Evolutionary conservation across 2,888 invertebrate species (phyloP).

Genomic region (Epirrhoe alternata): DNA sequence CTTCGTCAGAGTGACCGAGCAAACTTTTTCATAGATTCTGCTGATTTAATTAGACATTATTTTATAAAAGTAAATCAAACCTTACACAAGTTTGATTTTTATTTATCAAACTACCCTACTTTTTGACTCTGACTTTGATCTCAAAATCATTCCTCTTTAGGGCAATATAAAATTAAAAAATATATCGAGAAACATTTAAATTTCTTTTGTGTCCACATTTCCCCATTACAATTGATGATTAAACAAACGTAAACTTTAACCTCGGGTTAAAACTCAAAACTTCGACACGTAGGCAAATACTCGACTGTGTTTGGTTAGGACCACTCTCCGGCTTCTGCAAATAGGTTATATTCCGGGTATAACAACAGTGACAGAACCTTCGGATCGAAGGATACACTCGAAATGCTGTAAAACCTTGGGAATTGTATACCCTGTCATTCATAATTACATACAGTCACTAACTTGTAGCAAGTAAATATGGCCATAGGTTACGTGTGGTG

Average conservation of each 20-base stretch:
- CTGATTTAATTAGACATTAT: no score
- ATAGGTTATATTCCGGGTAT: constrained; percentile 35
- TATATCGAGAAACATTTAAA: background rate
- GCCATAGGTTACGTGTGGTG: no score
- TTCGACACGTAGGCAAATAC: constrained; percentile 48
- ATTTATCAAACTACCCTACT: no score
- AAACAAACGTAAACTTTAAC: constrained; percentile 42
- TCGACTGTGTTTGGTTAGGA: constrained; percentile 60
- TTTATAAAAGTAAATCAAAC: no score
- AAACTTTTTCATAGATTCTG: no score
- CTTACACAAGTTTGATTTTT: no score
- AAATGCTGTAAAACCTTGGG: background rate
- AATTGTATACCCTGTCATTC: background rate
- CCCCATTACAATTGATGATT: constrained; percentile 38
- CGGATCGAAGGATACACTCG: constrained; percentile 11
- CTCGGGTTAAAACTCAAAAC: constrained; percentile 48
- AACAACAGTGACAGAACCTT: constrained; percentile 10
- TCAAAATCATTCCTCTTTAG: no score
- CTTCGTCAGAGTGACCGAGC: no score
- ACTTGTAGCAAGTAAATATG: no score
- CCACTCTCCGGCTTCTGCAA: constrained; percentile 47
- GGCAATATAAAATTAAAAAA: no score
- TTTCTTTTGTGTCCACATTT: background rate
- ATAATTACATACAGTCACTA: no score
- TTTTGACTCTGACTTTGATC: no score